Conservation (phyloP, 2,797 vertebrate species). For the Sparus aurata region DNA sequence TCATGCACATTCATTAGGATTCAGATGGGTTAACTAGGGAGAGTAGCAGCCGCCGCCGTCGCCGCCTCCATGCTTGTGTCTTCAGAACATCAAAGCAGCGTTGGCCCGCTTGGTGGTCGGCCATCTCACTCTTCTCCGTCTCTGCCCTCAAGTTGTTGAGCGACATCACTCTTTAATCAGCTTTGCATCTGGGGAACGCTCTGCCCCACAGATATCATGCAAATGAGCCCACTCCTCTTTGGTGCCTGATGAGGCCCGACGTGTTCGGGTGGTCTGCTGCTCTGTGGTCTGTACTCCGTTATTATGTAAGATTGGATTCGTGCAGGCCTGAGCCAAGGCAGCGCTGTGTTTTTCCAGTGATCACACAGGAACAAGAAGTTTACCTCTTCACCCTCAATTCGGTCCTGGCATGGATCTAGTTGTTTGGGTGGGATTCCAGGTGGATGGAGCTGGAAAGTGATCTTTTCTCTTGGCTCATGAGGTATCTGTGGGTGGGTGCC, state of each 20-base stretch:
- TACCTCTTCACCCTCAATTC: conserved; percentile 33
- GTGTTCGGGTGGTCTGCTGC: conserved; percentile 48
- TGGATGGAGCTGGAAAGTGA: conserved; percentile 35
- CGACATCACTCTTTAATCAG: conserved; percentile 77
- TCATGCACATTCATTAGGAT: conserved; percentile 57
- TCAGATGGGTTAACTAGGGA: conserved; percentile 68
- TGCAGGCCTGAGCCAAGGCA: conserved; percentile 11
- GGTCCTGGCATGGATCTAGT: conserved; percentile 11
- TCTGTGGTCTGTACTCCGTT: background rate
- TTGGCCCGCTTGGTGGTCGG: conserved; percentile 58
- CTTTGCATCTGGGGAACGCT: conserved; percentile 67
- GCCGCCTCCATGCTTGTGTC: conserved; percentile 37
- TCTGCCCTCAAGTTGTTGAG: conserved; percentile 66
- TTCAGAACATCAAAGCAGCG: conserved; percentile 70
- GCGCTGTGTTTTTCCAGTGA: background rate
- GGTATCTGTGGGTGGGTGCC: conserved; percentile 21
- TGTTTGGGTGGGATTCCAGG: conserved; percentile 48
- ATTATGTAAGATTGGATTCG: conserved; percentile 29
- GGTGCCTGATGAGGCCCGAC: conserved; percentile 7
- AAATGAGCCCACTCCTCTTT: conserved; percentile 60
- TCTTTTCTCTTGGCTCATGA: conserved; percentile 33
- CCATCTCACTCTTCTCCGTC: conserved; percentile 54
- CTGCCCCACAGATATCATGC: conserved; percentile 69
- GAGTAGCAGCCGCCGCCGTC: conserved; percentile 48
- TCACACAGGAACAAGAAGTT: conserved; percentile 36